Evolutionary conservation across 2,113 vertebrate genomes (phyloP), one percentile per base, ranked within the genome.

Genomic region (Rhagologus leucostigma): DNA sequence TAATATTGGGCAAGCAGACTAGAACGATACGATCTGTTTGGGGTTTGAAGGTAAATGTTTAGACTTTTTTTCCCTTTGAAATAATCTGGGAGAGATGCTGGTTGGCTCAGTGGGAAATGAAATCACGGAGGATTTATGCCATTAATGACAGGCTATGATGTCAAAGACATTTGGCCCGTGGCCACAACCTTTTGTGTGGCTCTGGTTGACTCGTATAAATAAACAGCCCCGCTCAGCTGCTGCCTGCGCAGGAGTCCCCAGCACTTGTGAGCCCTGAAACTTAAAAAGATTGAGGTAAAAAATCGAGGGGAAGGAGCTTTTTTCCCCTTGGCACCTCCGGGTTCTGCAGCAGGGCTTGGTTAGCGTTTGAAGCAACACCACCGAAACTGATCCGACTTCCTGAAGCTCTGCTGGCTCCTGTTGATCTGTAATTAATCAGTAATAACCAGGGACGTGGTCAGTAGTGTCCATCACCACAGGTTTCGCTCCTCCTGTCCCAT

Each of bases 131-230:
- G 91, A 96, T 96, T 96, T 97, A 96, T 96, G 95, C 90, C 59
- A 13, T 91, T 96, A 95, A 94, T 74, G 95, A 93, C 95, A 97
- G 94, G 91, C 94, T 93, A 4, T 96, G 95, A 96, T 96, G 95
- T 96, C 95, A 97, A 94, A 96, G 95, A 88, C 91, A 21, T 68
- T 94, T 96, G 94, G 95, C 91, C 90, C 16, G 10, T 52, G 50
- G 94, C 95, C 95, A 97, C 93, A 97, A 96, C 93, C 95, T 97
- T 96, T 96, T 95, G 94, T 95, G 87, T 83, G 63, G 75, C 75
- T 94, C 89, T 89, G 82, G 53, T 14, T 67, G 94, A 65, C 39
- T 95, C 78, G 44, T 87, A 93, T 87, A 97, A 96, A 96, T 88
- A 96, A 96, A 96, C 84, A 96, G 84, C 42, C 37, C 74, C 1